Evolutionary conservation across 2,888 invertebrate species (phyloP).

Genomic region (Oligia fasciuncula): DNA sequence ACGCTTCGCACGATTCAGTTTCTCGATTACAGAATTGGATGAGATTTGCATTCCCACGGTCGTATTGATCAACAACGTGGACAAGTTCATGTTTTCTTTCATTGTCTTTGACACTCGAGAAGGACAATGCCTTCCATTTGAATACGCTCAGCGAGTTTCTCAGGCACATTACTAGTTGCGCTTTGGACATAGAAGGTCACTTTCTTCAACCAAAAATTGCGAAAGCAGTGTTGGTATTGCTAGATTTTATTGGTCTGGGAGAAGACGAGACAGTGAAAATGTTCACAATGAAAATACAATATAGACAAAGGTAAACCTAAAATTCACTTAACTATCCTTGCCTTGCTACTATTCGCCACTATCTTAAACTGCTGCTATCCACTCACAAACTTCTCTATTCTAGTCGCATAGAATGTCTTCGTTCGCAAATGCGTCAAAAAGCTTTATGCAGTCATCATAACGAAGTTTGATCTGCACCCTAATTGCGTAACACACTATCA

Average conservation of each 20-base stretch:
- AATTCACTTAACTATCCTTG: neutral
- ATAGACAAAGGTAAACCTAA: slow-evolving; percentile 33
- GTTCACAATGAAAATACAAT: slow-evolving; percentile 24
- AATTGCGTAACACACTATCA: too few species aligned
- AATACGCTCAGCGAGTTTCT: slow-evolving; percentile 17
- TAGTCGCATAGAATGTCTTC: slow-evolving; percentile 1
- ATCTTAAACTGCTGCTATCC: neutral
- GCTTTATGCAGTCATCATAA: slow-evolving; percentile 24
- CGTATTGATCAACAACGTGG: slow-evolving; percentile 51
- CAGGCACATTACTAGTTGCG: slow-evolving; percentile 25
- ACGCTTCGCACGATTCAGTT: neutral
- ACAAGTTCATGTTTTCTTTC: slow-evolving; percentile 44
- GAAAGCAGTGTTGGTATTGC: slow-evolving; percentile 1
- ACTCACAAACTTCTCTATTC: neutral
- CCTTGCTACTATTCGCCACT: slow-evolving; percentile 10
- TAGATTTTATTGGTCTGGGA: neutral
- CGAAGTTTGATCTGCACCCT: slow-evolving; percentile 1
- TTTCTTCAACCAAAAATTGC: neutral
- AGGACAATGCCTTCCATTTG: slow-evolving; percentile 21
- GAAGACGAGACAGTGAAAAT: slow-evolving; percentile 1
- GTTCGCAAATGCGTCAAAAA: slow-evolving; percentile 12
- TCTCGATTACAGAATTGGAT: neutral
- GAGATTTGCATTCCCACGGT: slow-evolving; percentile 49
- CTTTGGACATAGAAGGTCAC: slow-evolving; percentile 6
- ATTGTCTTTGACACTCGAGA: slow-evolving; percentile 44